Percentiles rank a stretch among this genome's conserved stretches.
These are phyloP conservation scores for Poeciliopsis gracilis DNA, from an alignment of 2,797 vertebrate species.

Conservation along the genomic window DNA sequence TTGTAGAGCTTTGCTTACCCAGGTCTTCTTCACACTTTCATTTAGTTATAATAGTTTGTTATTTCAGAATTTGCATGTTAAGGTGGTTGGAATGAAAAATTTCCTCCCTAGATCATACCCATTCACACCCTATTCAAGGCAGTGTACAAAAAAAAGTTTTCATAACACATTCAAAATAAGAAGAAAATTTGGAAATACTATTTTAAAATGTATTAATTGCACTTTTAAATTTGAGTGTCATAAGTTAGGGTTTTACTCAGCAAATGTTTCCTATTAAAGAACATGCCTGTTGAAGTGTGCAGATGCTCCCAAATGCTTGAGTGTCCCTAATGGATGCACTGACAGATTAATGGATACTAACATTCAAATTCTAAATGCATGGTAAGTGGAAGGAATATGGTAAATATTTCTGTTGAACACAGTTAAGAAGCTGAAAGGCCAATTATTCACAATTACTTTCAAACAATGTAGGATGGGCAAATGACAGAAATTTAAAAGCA, in stretches of 20 bases:
- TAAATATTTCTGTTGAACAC: conserved; percentile 73
- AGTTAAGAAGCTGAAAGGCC: conserved; percentile 67
- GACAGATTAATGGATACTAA: conserved; percentile 77
- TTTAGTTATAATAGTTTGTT: conserved; percentile 81
- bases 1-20: conserved; percentile 76
- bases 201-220: conserved; percentile 50
- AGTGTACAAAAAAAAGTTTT: conserved; percentile 28
- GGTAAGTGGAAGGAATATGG: conserved; percentile 71
- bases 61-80: conserved; percentile 78
- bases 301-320: conserved; percentile 53
- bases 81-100: conserved; percentile 63
- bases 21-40: conserved; percentile 74
- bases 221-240: conserved; percentile 39
- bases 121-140: conserved; percentile 46
- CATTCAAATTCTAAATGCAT: conserved; percentile 73
- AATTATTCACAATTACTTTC: conserved; percentile 62
- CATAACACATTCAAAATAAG: conserved; percentile 3
- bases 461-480: conserved; percentile 55
- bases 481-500: conserved; percentile 46
- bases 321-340: conserved; percentile 74
- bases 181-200: conserved; percentile 41
- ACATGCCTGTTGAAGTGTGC: conserved; percentile 63
- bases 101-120: conserved; percentile 56
- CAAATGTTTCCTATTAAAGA: conserved; percentile 60
- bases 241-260: conserved; percentile 47